Evolutionary conservation across 2,888 invertebrate genomes (phyloP).

Genomic region (Daptonema setosum): DNA sequence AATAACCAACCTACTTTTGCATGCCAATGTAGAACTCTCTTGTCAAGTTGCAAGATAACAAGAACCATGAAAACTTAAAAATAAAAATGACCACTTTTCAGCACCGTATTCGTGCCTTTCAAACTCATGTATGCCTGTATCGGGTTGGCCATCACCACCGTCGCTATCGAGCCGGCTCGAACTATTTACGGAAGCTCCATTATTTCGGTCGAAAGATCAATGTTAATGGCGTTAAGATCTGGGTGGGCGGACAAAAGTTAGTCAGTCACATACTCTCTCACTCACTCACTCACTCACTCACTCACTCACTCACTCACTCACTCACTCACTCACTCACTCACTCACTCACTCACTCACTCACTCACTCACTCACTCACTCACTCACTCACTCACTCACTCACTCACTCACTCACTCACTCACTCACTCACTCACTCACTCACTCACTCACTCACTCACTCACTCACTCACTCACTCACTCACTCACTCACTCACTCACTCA

Average conservation of each 20-base stretch:
- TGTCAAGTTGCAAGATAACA: too few relatives aligned
- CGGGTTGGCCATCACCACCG: not conserved
- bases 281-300: too few relatives aligned
- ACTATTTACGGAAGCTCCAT: conserved; percentile 1
- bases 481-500: not conserved
- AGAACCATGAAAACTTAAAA: too few relatives aligned
- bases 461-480: not conserved
- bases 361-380: not conserved
- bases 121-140: not conserved
- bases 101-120: not conserved
- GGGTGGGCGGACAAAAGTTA: conserved; percentile 1
- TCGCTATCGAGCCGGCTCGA: not conserved
- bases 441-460: not conserved
- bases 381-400: not conserved
- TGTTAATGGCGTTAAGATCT: not conserved
- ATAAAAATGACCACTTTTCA: not conserved
- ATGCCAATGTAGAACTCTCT: too few relatives aligned
- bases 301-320: not conserved
- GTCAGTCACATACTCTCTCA: too few relatives aligned
- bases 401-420: not conserved
- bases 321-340: not conserved
- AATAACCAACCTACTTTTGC: too few relatives aligned
- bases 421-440: not conserved
- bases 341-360: not conserved
- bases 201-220: conserved; percentile 1